Evolutionary conservation across 2,113 vertebrate genomes (phyloP).

Genomic region (Bungarus multicinctus): DNA sequence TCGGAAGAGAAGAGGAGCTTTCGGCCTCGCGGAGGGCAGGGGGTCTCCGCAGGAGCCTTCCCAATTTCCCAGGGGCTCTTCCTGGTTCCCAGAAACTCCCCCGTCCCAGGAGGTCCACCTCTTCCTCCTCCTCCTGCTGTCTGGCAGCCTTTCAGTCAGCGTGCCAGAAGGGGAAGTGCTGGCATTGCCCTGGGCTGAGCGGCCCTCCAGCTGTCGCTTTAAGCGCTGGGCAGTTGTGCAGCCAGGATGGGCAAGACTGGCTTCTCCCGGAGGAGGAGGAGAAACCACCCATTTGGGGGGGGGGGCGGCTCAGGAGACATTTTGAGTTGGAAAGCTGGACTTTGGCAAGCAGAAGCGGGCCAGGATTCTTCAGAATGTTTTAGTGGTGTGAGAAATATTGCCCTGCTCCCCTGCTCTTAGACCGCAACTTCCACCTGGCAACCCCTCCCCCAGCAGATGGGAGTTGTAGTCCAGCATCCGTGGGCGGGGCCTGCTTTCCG

Average conservation of each 20-base stretch:
- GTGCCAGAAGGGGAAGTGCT: not conserved
- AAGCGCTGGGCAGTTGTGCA: not conserved
- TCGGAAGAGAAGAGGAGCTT: not conserved
- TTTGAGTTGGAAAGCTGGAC: not conserved
- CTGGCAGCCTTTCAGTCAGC: not conserved
- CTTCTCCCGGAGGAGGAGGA: not conserved
- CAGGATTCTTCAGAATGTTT: slow-evolving; percentile 12
- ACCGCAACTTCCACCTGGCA: not conserved
- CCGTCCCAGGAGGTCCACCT: not conserved
- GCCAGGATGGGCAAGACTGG: not conserved
- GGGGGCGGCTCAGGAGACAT: too few relatives aligned
- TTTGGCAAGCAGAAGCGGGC: not conserved
- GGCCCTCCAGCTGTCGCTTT: not conserved
- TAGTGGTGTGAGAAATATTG: not conserved
- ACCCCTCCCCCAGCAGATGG: not conserved
- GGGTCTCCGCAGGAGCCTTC: not conserved
- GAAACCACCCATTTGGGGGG: fast-evolving
- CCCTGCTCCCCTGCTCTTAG: not conserved
- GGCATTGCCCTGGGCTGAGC: not conserved
- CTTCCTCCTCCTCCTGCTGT: not conserved
- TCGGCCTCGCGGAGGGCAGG: not conserved
- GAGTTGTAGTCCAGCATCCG: not conserved
- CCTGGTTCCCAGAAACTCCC: not conserved
- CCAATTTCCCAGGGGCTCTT: not conserved
- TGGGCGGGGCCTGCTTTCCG: not conserved